Conservation (phyloP, 2,888 invertebrate species). For the Dryadula phaetusa region DNA sequence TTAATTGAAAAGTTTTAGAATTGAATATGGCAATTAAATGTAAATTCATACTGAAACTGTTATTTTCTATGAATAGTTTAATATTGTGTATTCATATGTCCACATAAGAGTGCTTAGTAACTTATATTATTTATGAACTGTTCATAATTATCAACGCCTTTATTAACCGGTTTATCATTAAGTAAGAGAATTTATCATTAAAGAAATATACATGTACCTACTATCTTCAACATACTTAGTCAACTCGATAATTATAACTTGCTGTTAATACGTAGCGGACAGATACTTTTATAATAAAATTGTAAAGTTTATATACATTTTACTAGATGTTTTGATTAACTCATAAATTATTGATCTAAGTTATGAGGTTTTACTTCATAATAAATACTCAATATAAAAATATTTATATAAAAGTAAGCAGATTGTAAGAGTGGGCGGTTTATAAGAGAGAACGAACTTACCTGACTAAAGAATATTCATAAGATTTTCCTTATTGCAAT, state of each 20-base stretch:
- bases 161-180: slow-evolving; percentile 1
- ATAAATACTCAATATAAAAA: slow-evolving; percentile 45
- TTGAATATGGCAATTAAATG: too few species aligned
- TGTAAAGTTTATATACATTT: not conserved
- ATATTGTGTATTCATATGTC: not conserved
- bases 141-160: not conserved
- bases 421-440: slow-evolving; percentile 74
- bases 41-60: too few species aligned
- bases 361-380: slow-evolving; percentile 27
- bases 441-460: slow-evolving; percentile 60
- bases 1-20: too few species aligned
- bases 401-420: slow-evolving; percentile 68
- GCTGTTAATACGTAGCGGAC: slow-evolving; percentile 72
- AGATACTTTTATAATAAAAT: slow-evolving; percentile 61
- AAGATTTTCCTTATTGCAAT: slow-evolving; percentile 45
- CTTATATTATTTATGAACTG: not conserved
- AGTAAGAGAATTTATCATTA: not conserved
- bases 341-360: slow-evolving; percentile 16
- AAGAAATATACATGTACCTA: slow-evolving; percentile 5
- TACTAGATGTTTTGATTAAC: slow-evolving; percentile 21
- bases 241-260: slow-evolving; percentile 71
- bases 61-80: not conserved
- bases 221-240: slow-evolving; percentile 47
- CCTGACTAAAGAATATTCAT: slow-evolving; percentile 56
- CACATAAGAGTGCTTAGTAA: not conserved